Evolutionary conservation across 2,888 invertebrate genomes (phyloP).

Genomic region (Eubasilissa splendida): DNA sequence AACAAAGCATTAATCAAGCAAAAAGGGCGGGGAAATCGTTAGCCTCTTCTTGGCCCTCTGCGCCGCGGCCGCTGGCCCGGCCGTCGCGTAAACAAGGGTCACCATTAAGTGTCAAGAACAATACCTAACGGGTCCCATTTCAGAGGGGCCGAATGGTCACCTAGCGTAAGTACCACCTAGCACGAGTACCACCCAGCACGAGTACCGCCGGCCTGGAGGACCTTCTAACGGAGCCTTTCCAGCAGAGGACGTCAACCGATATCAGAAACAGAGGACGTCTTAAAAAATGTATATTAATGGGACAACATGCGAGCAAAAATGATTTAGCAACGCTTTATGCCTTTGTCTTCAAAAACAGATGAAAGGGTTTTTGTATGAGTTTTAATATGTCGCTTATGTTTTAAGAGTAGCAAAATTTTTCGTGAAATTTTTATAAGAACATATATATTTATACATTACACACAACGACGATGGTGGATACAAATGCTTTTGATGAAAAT

Average conservation of each 20-base stretch:
- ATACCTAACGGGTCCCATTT: slow-evolving; percentile 47
- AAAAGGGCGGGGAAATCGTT: slow-evolving; percentile 56
- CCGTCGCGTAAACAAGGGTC: slow-evolving; percentile 57
- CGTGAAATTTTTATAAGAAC: slow-evolving; percentile 1
- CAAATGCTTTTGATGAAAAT: no score
- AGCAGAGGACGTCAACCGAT: slow-evolving; percentile 17
- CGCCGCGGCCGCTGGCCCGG: slow-evolving; percentile 32
- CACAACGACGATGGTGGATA: background rate
- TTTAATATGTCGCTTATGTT: background rate
- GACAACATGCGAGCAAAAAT: slow-evolving; percentile 19
- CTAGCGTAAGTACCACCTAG: background rate
- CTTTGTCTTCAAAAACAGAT: slow-evolving; percentile 8
- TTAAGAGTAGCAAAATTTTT: background rate
- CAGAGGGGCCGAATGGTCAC: slow-evolving; percentile 21
- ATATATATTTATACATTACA: background rate
- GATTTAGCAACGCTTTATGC: slow-evolving; percentile 23
- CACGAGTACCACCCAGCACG: background rate
- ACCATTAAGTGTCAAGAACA: slow-evolving; percentile 58
- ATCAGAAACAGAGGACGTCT: slow-evolving; percentile 30
- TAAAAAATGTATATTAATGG: slow-evolving; percentile 35
- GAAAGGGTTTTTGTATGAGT: slow-evolving; percentile 4
- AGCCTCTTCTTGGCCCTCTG: slow-evolving; percentile 48
- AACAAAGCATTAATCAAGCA: slow-evolving; percentile 58
- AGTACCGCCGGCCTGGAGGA: slow-evolving; percentile 6
- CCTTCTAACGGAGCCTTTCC: slow-evolving; percentile 12